Conservation (phyloP, 2,113 vertebrate species). For the Potamarius usumacintae region DNA sequence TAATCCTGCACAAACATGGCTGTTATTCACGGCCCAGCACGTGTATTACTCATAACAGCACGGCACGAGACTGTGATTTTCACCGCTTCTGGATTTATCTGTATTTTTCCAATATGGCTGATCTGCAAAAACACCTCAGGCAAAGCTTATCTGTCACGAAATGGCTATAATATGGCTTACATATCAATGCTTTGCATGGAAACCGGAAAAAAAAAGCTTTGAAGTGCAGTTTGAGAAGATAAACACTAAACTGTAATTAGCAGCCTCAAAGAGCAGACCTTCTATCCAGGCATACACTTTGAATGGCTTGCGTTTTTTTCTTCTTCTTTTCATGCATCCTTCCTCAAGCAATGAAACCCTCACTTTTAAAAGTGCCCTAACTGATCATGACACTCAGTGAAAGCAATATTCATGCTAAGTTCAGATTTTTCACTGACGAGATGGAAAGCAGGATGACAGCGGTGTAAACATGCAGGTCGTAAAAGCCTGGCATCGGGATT, state of each 20-base stretch:
- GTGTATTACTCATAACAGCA: slow-evolving; percentile 11
- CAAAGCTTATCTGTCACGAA: slow-evolving; percentile 54
- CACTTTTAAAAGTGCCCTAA: slow-evolving; percentile 64
- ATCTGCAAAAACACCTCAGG: slow-evolving; percentile 18
- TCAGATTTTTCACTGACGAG: slow-evolving; percentile 65
- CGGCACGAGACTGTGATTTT: slow-evolving; percentile 15
- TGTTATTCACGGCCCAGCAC: not conserved
- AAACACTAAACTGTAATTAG: slow-evolving; percentile 60
- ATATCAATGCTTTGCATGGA: slow-evolving; percentile 53
- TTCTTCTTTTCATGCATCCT: slow-evolving; percentile 55
- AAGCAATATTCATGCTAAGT: slow-evolving; percentile 74
- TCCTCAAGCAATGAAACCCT: slow-evolving; percentile 59
- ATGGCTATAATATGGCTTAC: slow-evolving; percentile 57
- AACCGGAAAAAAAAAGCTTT: slow-evolving; percentile 54
- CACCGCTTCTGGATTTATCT: slow-evolving; percentile 10
- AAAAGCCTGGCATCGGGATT: slow-evolving; percentile 49
- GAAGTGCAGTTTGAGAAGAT: slow-evolving; percentile 62
- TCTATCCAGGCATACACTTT: slow-evolving; percentile 60
- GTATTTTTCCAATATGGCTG: slow-evolving; percentile 31
- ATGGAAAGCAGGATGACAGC: slow-evolving; percentile 71
- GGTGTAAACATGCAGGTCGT: slow-evolving; percentile 70
- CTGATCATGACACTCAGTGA: slow-evolving; percentile 75
- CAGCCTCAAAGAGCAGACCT: slow-evolving; percentile 57
- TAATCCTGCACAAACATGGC: slow-evolving; percentile 73
- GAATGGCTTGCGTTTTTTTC: slow-evolving; percentile 15